Evolutionary conservation across 37 sponge, comb jelly and placozoan species (phyloP).

Genomic region (Lycopodina hypogea): DNA sequence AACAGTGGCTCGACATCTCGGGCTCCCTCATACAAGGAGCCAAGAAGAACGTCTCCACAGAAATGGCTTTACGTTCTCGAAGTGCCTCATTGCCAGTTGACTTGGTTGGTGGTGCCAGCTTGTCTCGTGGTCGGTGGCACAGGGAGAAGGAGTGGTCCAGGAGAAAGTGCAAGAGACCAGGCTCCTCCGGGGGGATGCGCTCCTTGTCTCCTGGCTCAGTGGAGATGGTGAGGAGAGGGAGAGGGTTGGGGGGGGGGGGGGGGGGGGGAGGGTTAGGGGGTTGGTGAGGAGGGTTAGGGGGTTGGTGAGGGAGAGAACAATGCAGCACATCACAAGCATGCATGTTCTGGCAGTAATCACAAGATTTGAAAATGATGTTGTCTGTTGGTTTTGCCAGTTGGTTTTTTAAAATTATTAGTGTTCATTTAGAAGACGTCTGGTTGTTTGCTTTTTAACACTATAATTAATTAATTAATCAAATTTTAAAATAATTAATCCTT

Average conservation of each 20-base stretch:
- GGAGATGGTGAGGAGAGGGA: conserved; percentile 5
- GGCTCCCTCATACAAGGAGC: conserved; percentile 17
- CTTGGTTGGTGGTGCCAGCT: not conserved
- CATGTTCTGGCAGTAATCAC: too few species aligned
- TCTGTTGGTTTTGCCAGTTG: too few species aligned
- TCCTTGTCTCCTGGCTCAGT: not conserved
- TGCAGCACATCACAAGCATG: too few species aligned
- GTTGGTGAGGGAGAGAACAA: too few species aligned
- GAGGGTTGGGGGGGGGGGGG: conserved; percentile 25
- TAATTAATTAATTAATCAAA: too few species aligned
- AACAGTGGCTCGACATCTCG: conserved; percentile 22
- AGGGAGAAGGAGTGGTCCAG: conserved; percentile 1
- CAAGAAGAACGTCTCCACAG: conserved; percentile 13
- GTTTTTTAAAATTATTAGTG: too few species aligned
- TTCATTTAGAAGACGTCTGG: too few species aligned
- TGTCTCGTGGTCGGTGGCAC: not conserved
- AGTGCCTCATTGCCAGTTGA: conserved; percentile 20
- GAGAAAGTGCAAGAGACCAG: conserved; percentile 1
- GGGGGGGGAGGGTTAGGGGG: conserved; percentile 62
- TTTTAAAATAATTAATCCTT: too few species aligned
- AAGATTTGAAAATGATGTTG: too few species aligned
- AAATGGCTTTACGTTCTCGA: not conserved
- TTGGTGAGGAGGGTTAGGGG: conserved; percentile 64
- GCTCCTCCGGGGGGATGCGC: not conserved
- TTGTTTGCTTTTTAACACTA: too few species aligned